These are phyloP conservation scores for Elmis aenea DNA, from an alignment of 2,888 invertebrate species.

Conservation along the genomic window DNA sequence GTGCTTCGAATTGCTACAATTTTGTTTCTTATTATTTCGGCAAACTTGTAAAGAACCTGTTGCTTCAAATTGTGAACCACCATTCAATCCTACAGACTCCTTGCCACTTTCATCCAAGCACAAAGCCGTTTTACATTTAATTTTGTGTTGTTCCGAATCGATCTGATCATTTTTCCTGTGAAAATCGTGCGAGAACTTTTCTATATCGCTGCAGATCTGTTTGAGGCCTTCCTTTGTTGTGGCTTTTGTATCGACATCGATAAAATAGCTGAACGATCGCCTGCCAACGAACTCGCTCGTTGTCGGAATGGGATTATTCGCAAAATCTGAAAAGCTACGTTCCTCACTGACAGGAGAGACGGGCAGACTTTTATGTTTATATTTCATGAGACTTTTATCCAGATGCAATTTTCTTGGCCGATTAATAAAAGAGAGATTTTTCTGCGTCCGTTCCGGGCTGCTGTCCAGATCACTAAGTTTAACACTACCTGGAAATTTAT, in stretches of 20 bases:
- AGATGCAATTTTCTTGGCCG: constrained; percentile 41
- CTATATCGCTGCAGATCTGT: constrained; percentile 44
- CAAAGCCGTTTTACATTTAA: too few relatives aligned
- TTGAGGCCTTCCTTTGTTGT: constrained; percentile 41
- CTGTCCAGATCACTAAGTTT: constrained; percentile 32
- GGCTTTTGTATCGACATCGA: constrained; percentile 54
- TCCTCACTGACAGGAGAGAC: constrained; percentile 81
- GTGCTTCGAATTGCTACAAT: not conserved
- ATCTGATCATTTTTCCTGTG: constrained; percentile 39
- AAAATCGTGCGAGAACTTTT: constrained; percentile 42
- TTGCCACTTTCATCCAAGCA: too few relatives aligned
- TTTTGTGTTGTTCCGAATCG: constrained; percentile 14
- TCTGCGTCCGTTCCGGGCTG: constrained; percentile 30
- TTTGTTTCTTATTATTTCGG: too few relatives aligned
- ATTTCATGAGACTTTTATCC: constrained; percentile 42
- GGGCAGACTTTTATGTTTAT: constrained; percentile 66
- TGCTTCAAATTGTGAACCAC: not conserved
- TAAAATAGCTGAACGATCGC: constrained; percentile 62
- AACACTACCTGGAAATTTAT: constrained; percentile 20
- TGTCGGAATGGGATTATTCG: constrained; percentile 6
- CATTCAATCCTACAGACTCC: constrained; percentile 9
- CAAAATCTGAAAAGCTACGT: constrained; percentile 43
- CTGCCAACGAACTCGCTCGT: constrained; percentile 40
- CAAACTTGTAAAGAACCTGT: too few relatives aligned
- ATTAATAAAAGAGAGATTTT: constrained; percentile 31